These are phyloP conservation scores for Pseudococcus jackbeardsleyi DNA, from an alignment of 2,888 invertebrate species.

Conservation along the genomic window DNA sequence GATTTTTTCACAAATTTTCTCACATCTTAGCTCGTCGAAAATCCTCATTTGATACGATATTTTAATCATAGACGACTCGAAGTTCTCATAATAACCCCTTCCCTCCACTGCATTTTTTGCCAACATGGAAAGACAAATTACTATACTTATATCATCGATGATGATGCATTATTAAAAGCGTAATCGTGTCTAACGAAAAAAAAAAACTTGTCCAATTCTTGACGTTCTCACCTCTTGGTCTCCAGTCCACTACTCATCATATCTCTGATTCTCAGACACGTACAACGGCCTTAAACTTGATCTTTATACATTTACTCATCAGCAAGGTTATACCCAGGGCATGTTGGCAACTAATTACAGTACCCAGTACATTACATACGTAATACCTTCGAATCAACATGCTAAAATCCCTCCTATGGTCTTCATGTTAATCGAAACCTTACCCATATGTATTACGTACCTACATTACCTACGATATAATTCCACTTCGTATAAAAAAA, in stretches of 20 bases:
- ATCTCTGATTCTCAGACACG: not conserved
- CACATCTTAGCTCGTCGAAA: too few species aligned
- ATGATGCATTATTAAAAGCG: not conserved
- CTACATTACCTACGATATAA: too few species aligned
- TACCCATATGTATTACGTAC: too few species aligned
- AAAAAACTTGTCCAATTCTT: not conserved
- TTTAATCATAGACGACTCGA: too few species aligned
- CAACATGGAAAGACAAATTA: not conserved
- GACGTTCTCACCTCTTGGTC: not conserved
- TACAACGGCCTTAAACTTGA: constrained; percentile 22
- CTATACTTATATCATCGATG: constrained; percentile 5
- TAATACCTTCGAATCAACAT: not conserved
- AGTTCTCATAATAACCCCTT: not conserved
- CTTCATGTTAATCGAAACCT: too few species aligned
- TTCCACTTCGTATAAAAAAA: too few species aligned
- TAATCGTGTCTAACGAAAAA: not conserved
- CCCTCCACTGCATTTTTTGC: not conserved
- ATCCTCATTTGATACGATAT: too few species aligned
- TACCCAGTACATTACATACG: not conserved
- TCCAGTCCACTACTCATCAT: not conserved
- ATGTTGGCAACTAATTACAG: not conserved
- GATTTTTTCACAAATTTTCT: too few species aligned
- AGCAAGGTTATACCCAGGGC: not conserved
- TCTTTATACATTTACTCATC: not conserved
- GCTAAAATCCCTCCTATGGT: not conserved